phyloP scores from a whole-genome alignment of 1,140 invertebrate genomes.

The Drosophila triauraria region DNA sequence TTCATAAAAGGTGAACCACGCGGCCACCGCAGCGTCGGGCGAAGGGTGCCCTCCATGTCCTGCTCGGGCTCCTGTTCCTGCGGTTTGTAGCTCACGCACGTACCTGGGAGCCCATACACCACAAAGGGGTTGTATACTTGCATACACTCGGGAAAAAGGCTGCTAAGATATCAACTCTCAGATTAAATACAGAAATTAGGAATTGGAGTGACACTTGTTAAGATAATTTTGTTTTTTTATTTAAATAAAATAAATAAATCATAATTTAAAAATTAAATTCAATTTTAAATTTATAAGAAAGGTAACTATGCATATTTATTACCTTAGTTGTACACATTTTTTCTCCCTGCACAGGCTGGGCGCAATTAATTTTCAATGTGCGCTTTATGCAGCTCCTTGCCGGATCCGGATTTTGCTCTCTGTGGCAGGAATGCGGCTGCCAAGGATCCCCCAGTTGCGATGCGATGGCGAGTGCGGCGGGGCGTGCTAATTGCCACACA shows the following conservation, averaged over 20 bases:
- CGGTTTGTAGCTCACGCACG: constrained; percentile 51
- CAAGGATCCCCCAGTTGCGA: constrained; percentile 37
- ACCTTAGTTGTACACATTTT: neutral
- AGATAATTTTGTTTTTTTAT: neutral
- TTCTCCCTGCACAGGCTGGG: constrained; percentile 3
- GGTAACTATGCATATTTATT: too few species aligned
- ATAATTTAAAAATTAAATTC: too few species aligned
- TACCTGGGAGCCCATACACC: constrained; percentile 25
- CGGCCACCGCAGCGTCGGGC: constrained; percentile 16
- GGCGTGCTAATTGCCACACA: constrained; percentile 73
- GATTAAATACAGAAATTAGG: neutral
- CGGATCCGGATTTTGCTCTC: constrained; percentile 42
- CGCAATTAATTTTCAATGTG: constrained; percentile 81
- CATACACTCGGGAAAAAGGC: neutral
- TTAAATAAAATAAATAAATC: too few species aligned
- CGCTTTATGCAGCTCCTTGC: constrained; percentile 72
- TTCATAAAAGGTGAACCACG: constrained; percentile 79
- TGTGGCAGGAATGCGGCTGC: constrained; percentile 42
- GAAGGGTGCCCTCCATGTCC: constrained; percentile 9
- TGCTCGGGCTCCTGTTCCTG: constrained; percentile 13
- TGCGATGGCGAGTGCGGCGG: constrained; percentile 44
- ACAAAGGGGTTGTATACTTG: constrained; percentile 9
- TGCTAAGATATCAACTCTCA: fast-evolving
- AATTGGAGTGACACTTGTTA: neutral
- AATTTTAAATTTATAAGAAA: too few species aligned